Evolutionary conservation across 2,113 vertebrate species (phyloP).

Genomic region (Melanerpes formicivorus): DNA sequence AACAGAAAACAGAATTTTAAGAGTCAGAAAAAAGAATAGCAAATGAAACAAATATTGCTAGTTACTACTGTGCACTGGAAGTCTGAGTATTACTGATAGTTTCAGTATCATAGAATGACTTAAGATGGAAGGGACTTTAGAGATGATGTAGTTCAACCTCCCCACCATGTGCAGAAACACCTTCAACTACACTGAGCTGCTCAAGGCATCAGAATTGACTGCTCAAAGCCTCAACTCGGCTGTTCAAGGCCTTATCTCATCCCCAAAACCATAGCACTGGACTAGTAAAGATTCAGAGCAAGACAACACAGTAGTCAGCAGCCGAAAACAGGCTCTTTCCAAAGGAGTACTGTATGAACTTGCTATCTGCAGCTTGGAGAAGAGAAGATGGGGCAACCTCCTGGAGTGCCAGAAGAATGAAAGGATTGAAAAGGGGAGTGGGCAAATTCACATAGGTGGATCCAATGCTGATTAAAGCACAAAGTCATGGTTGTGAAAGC

Average conservation of each 20-base stretch:
- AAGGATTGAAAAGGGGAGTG: background rate
- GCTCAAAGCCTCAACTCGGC: no score
- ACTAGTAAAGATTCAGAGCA: background rate
- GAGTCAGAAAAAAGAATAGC: background rate
- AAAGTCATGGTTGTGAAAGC: background rate
- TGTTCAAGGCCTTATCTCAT: background rate
- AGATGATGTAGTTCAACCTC: no score
- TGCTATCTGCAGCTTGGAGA: fast-evolving
- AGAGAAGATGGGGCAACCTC: background rate
- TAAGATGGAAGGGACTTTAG: no score
- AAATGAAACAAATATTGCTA: background rate
- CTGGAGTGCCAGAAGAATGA: background rate
- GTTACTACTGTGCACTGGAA: background rate
- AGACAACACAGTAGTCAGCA: background rate
- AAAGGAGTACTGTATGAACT: background rate
- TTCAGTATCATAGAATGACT: background rate
- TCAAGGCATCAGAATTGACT: no score
- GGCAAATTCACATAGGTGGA: no score
- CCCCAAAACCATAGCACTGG: background rate
- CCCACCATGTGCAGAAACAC: background rate
- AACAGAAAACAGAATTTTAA: background rate
- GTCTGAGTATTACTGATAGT: background rate
- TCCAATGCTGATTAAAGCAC: background rate
- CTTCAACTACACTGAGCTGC: no score
- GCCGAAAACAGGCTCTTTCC: background rate